Evolutionary conservation across 2,113 vertebrate genomes (phyloP).

Genomic region (Tragelaphus buxtoni): DNA sequence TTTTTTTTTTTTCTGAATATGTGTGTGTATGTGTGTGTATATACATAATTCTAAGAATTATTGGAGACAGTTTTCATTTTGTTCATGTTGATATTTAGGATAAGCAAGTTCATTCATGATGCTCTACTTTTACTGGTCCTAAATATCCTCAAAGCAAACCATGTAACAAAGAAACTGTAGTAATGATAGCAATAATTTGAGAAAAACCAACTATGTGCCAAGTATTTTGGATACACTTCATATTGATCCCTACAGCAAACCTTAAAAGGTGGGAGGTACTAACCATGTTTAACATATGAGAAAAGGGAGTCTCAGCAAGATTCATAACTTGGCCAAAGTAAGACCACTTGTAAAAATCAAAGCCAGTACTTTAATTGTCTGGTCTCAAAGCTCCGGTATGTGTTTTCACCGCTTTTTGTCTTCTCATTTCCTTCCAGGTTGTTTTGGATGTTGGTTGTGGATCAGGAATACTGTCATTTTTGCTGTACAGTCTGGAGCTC

Average conservation of each 20-base stretch:
- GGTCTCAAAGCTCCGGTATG: not conserved
- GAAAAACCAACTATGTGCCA: not conserved
- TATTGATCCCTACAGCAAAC: not conserved
- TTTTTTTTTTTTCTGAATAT: not conserved
- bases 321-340: not conserved
- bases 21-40: not conserved
- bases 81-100: not conserved
- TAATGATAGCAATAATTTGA: not conserved
- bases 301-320: not conserved
- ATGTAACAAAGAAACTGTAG: not conserved
- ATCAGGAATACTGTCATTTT: conserved; percentile 87
- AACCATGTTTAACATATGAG: not conserved
- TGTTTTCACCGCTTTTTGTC: not conserved
- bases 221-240: not conserved
- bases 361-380: not conserved
- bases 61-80: not conserved
- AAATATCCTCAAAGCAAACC: not conserved
- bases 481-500: conserved; percentile 84
- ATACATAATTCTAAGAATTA: not conserved
- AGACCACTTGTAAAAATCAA: not conserved
- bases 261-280: not conserved
- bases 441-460: conserved; percentile 86
- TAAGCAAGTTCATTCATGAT: not conserved
- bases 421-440: conserved; percentile 75
- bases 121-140: not conserved